Base-by-base conservation (phyloP, 2,113 vertebrate genomes). In the Halcyon senegalensis region DNA sequence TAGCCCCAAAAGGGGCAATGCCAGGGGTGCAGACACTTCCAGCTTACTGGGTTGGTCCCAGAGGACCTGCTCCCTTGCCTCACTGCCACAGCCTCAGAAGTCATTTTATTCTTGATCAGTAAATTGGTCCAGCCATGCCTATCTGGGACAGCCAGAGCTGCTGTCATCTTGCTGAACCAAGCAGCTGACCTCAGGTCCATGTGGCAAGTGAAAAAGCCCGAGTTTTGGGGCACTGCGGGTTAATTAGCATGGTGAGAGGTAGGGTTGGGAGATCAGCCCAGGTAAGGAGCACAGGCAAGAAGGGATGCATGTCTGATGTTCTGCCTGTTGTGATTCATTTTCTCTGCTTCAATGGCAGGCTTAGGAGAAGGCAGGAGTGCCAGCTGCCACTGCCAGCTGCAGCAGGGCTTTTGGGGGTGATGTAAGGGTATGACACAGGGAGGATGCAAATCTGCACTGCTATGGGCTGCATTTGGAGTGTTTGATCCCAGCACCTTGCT, bases 1-100 rank as follows among this genome's bases (percentile, higher is more conserved):
- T 5, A 90, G 12, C 27, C 46, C 69, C 1, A 0, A 31, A 80
- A n/a, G 1, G 30, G 50, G 39, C 68, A 11, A 16, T 11, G 62
- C 31, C 0, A 0, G n/a, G 37, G 39, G 37, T 5, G 3, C 4
- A 14, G 28, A 13, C 0, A 1, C 39, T 82, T 48, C n/a, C 2
- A 8, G 50, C 60, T 43, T 1, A 0, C 21, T 1, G 0, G 10
- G 4, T 74, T 1, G 0, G 7, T 41, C 39, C 44, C 5, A 5
- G 2, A 19, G 55, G 35, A 66, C 28, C 13, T 2, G 1, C 7
- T 46, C 59, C 17, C n/a, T 56, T 1, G 1, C 27, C 23, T 15
- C 8, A 3, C 21, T 2, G 3, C 18, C 17, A 64, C 1, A 0
- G 30, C 23, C 33, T 87, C 33, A 60, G 75, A 80, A 74, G 16